phyloP scores from a whole-genome alignment of 2,888 invertebrate genomes.

The Gryllus longicercus region DNA sequence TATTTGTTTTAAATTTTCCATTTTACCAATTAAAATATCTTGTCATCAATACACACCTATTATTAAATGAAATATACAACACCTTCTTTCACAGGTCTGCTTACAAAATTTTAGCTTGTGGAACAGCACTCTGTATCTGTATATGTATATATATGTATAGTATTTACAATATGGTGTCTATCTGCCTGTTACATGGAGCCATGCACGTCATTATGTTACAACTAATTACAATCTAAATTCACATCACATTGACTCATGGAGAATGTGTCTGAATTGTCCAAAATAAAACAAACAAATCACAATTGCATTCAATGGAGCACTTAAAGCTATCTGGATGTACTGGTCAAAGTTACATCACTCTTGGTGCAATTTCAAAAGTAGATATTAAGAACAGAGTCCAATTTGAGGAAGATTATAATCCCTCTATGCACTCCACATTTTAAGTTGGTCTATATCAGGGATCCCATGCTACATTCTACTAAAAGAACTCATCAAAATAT shows the following conservation, averaged over 20 bases:
- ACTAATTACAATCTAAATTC: slow-evolving; percentile 10
- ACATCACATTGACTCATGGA: not conserved
- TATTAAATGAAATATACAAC: slow-evolving; percentile 11
- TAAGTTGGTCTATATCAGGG: no score
- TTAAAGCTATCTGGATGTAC: no score
- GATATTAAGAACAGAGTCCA: no score
- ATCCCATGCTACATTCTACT: no score
- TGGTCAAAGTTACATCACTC: no score
- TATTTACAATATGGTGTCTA: not conserved
- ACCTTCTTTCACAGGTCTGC: not conserved
- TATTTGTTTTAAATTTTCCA: slow-evolving; percentile 2
- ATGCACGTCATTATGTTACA: not conserved
- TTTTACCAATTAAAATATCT: slow-evolving; percentile 2
- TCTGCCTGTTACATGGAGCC: not conserved
- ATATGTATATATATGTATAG: not conserved
- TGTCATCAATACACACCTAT: not conserved
- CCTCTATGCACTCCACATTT: no score
- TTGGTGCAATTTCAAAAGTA: no score
- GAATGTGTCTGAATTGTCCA: not conserved
- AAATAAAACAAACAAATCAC: no score
- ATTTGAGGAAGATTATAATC: no score
- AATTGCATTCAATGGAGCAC: no score
- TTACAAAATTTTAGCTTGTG: slow-evolving; percentile 2
- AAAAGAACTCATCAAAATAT: no score
- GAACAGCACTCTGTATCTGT: slow-evolving; percentile 2